A percentile compares a stretch with the other conserved stretches of the same genome.
Conservation (phyloP, 2,888 invertebrate species). For the Rhamnusium bicolor region DNA sequence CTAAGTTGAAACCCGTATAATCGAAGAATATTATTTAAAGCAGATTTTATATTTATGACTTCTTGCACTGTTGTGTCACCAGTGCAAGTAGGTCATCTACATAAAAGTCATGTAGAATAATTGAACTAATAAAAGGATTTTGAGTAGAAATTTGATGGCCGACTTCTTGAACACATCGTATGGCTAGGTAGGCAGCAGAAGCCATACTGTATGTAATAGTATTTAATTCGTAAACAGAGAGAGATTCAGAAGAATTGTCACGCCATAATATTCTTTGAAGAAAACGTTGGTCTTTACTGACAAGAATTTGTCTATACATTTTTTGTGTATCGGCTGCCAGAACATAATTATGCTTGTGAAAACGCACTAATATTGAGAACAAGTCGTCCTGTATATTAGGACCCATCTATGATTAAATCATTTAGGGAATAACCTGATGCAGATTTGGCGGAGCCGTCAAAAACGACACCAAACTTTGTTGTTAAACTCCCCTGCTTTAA, state of each 20-base stretch:
- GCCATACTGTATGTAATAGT: background rate
- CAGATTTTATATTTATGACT: background rate
- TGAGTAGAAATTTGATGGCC: background rate
- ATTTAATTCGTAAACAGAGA: background rate
- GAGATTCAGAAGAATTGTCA: background rate
- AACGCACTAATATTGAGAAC: background rate
- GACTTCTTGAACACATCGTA: background rate
- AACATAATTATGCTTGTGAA: background rate
- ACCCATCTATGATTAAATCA: slow-evolving; percentile 1
- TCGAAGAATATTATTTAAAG: background rate
- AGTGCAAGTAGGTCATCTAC: slow-evolving; percentile 8
- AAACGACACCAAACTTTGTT: background rate
- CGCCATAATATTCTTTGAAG: slow-evolving; percentile 3
- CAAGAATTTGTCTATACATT: background rate
- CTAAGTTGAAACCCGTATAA: background rate
- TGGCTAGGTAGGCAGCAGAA: background rate
- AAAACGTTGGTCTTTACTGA: background rate
- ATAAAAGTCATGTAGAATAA: slow-evolving; percentile 9
- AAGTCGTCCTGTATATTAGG: background rate
- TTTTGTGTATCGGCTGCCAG: background rate
- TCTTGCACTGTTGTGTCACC: background rate
- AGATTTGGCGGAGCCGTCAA: slow-evolving; percentile 12
- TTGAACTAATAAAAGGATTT: slow-evolving; percentile 7
- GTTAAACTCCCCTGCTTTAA: background rate
- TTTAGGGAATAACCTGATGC: background rate